Evolutionary conservation across 35 echinoderm and acorn worm species (phyloP).

Genomic region (Strongylocentrotus purpuratus): DNA sequence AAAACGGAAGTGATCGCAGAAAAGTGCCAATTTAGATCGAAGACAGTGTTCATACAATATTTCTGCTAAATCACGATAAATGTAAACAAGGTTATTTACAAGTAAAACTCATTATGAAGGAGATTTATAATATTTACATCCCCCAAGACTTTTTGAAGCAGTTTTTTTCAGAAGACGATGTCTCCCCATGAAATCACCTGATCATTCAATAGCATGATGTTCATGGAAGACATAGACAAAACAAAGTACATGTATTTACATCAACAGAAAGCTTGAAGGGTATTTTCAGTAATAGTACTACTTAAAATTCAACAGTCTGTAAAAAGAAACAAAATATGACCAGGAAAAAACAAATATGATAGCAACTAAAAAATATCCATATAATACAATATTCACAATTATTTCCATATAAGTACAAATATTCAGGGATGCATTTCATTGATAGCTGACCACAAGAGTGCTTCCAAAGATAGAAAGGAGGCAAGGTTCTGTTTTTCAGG

Average conservation of each 20-base stretch:
- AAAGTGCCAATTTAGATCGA: not conserved
- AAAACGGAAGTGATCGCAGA: not conserved
- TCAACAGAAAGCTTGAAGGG: constrained; percentile 1
- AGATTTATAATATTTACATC: not conserved
- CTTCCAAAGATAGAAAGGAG: not conserved
- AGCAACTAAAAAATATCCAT: not conserved
- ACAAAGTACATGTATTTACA: not conserved
- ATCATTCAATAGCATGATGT: not conserved
- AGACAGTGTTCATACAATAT: not conserved
- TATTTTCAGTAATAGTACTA: constrained; percentile 19
- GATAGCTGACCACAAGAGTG: not conserved
- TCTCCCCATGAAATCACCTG: not conserved
- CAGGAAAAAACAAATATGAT: not conserved
- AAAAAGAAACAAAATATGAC: not conserved
- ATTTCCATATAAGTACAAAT: not conserved
- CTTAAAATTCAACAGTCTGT: not conserved
- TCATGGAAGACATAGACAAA: not conserved
- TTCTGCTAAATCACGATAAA: not conserved
- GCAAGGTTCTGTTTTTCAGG: not conserved
- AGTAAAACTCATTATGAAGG: not conserved
- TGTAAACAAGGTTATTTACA: not conserved
- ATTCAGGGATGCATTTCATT: not conserved
- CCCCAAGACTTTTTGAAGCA: not conserved
- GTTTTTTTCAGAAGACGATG: not conserved
- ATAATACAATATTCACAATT: constrained; percentile 18